Conservation (phyloP, 2,888 invertebrate species). For the Chorisops tibialis region DNA sequence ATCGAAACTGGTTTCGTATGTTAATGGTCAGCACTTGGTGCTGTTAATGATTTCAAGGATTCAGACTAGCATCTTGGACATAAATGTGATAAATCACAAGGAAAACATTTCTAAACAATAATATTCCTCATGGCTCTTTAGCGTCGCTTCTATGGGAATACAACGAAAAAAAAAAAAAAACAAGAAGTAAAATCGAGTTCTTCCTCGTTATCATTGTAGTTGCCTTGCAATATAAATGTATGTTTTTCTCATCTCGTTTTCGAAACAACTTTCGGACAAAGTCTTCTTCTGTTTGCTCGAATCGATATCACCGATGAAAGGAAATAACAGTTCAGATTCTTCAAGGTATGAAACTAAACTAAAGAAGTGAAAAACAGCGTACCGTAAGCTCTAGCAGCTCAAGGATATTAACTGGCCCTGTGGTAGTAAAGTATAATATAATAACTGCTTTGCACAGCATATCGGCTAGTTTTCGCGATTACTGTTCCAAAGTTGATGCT, state of each 20-base stretch:
- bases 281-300: no score
- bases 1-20: conserved; percentile 2
- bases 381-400: conserved; percentile 19
- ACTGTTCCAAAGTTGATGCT: no score
- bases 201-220: no score
- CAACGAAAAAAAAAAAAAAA: no score
- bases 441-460: no score
- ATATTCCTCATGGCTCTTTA: no score
- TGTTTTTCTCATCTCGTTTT: no score
- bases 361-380: background rate
- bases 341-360: conserved; percentile 15
- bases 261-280: no score
- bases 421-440: background rate
- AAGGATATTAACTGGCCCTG: conserved; percentile 23
- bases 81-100: conserved; percentile 17
- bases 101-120: background rate
- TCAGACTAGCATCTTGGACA: conserved; percentile 16
- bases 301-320: conserved; percentile 10
- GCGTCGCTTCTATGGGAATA: no score
- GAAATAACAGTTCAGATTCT: conserved; percentile 23
- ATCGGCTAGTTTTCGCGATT: no score
- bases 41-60: conserved; percentile 25
- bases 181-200: no score
- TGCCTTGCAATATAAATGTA: no score
- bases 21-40: conserved; percentile 11